These are phyloP conservation scores for Rhinella marina DNA, from an alignment of 2,797 vertebrate genomes.

Conservation along the genomic window DNA sequence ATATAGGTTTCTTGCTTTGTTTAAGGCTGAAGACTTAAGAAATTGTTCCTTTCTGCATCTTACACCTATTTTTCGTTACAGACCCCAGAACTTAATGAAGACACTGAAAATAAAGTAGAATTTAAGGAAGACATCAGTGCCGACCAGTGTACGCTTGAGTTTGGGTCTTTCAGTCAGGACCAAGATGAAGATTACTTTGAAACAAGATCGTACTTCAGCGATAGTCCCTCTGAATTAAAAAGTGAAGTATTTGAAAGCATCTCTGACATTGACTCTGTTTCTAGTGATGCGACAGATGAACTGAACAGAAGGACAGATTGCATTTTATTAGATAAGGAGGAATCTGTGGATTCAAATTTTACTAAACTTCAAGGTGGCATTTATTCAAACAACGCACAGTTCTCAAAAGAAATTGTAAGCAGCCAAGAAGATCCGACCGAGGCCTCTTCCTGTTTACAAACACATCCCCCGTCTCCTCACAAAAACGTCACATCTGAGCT, in stretches of 20 bases:
- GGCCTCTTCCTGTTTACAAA: constrained; percentile 15
- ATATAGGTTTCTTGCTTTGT: background rate
- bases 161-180: constrained; percentile 71
- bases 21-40: background rate
- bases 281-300: constrained; percentile 65
- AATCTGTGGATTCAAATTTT: constrained; percentile 28
- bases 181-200: constrained; percentile 77
- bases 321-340: constrained; percentile 30
- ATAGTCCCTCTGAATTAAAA: constrained; percentile 75
- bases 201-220: constrained; percentile 76
- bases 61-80: constrained; percentile 67
- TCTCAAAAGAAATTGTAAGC: constrained; percentile 10
- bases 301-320: constrained; percentile 60
- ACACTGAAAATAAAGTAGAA: constrained; percentile 70
- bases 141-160: constrained; percentile 60
- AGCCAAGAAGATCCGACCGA: constrained; percentile 1
- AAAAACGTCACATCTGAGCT: constrained; percentile 22
- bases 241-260: constrained; percentile 73
- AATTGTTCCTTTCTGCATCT: background rate
- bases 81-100: constrained; percentile 77
- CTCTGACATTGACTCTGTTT: constrained; percentile 72
- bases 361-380: constrained; percentile 35
- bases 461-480: background rate
- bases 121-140: constrained; percentile 70
- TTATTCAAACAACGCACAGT: background rate